Evolutionary conservation across 2,113 vertebrate species (phyloP).

Genomic region (Ondatra zibethicus): DNA sequence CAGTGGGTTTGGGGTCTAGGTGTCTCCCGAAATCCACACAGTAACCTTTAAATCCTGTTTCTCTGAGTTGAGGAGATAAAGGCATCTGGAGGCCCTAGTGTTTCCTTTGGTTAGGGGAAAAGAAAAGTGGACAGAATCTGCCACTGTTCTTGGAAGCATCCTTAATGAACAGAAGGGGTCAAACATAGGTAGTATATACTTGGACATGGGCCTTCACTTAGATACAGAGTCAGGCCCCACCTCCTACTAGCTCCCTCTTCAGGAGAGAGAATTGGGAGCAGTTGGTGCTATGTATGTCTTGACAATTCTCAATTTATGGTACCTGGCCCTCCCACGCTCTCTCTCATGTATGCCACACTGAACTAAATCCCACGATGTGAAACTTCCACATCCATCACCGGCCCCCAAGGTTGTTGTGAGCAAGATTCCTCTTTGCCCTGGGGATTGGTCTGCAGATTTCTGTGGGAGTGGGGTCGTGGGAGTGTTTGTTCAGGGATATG

Average conservation of each 20-base stretch:
- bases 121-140: slow-evolving; percentile 66
- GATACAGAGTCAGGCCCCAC: not conserved
- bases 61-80: slow-evolving; percentile 46
- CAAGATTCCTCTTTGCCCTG: too few species aligned
- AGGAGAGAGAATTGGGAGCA: not conserved
- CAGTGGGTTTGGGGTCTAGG: not conserved
- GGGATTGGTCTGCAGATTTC: not conserved
- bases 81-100: slow-evolving; percentile 66
- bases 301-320: not conserved
- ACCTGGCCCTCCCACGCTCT: too few species aligned
- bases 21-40: slow-evolving; percentile 22
- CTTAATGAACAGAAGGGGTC: not conserved
- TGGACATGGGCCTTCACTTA: not conserved
- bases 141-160: not conserved
- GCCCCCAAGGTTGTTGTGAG: not conserved
- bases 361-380: not conserved
- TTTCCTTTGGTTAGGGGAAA: slow-evolving; percentile 69
- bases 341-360: too few species aligned
- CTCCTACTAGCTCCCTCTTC: not conserved
- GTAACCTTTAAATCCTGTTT: slow-evolving; percentile 30
- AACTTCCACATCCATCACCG: too few species aligned
- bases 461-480: too few species aligned
- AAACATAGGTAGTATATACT: not conserved
- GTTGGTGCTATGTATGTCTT: not conserved
- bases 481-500: not conserved